These are phyloP conservation scores for Ruditapes philippinarum DNA, from an alignment of 1,140 invertebrate genomes.

Conservation along the genomic window DNA sequence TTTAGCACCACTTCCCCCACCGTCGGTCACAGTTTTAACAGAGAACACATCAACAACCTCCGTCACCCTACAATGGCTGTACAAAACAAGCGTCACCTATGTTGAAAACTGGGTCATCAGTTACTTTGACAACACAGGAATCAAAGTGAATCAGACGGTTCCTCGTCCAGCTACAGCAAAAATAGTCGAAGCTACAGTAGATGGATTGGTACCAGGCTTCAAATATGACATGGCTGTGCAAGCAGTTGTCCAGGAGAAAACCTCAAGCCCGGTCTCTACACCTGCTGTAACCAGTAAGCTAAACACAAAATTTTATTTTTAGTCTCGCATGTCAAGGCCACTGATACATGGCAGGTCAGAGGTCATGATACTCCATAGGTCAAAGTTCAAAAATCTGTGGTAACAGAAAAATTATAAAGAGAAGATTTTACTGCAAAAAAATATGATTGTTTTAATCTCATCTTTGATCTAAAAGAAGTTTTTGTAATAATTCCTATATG, in stretches of 20 bases:
- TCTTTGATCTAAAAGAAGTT: too few species aligned
- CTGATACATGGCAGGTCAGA: too few species aligned
- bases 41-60: conserved; percentile 18
- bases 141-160: neutral
- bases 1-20: conserved; percentile 58
- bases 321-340: too few species aligned
- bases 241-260: neutral
- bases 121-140: conserved; percentile 42
- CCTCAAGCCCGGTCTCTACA: neutral
- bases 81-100: conserved; percentile 47
- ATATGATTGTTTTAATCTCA: too few species aligned
- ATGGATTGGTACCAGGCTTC: conserved; percentile 42
- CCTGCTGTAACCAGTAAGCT: conserved; percentile 44
- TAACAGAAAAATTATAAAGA: too few species aligned
- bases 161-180: conserved; percentile 5
- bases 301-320: too few species aligned
- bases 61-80: conserved; percentile 47
- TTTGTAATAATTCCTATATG: too few species aligned
- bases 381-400: too few species aligned
- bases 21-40: neutral
- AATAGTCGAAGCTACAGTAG: conserved; percentile 17
- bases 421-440: too few species aligned
- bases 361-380: too few species aligned
- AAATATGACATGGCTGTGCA: conserved; percentile 56
- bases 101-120: conserved; percentile 57